Base-by-base conservation (phyloP, 2,797 vertebrate species). In the Mallotus villosus region DNA sequence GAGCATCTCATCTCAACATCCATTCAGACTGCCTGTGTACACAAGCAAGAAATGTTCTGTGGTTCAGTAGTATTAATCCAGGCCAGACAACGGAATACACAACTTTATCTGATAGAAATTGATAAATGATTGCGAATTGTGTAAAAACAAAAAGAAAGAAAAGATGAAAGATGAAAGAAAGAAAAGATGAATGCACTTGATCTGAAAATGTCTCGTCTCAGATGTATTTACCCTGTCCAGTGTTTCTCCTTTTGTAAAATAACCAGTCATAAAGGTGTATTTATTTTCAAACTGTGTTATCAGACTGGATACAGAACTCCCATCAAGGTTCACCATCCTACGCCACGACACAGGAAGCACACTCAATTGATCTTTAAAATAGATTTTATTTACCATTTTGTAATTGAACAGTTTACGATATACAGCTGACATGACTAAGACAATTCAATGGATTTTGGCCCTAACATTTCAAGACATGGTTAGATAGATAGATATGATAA, bases 341-440 rank as follows among this genome's bases (percentile, higher is more conserved):
- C 12, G 11, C 27, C 17, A 12, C n/a, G 61, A 63, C 17, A 63
- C 41, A 72, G 19, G 21, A 63, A 14, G 12, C 67, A 65, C 71
- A 65, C 57, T 62, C 1, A 46, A 49, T 8, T 92, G 92, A 92
- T 92, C 90, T 94, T 93, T 94, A 94, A 94, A 94, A 94, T 94
- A 94, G 86, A 94, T 91, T 94, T 94, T 94, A 94, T 94, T 94
- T 91, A 90, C 84, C 91, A 92, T 92, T 93, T 90, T 91, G 90
- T 92, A 92, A 92, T 91, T 86, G 85, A 93, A 94, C 91, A 92
- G 87, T 92, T 93, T 93, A 93, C 90, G 88, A 93, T 92, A 93
- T 85, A 94, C 91, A 92, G 88, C 84, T 83, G 93, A 94, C 89
- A 89, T 76, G 89, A 93, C 92, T 94, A 94, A 91, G 86, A 94